phyloP scores from a whole-genome alignment of 2,888 invertebrate genomes.

The Sturmia bella region DNA sequence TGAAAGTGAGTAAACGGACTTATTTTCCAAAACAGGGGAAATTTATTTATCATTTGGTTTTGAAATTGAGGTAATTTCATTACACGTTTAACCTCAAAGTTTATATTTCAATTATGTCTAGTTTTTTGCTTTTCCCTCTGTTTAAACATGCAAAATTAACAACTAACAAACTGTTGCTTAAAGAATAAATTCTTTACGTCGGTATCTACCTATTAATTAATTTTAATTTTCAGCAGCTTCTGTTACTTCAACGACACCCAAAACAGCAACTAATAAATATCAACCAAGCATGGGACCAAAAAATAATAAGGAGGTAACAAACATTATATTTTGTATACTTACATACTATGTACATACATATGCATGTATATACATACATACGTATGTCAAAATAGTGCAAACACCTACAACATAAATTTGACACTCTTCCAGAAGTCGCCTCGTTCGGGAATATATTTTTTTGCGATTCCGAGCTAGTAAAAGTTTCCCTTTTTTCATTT shows the following conservation, averaged over 20 bases:
- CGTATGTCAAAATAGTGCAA: too few species aligned
- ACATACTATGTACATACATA: too few species aligned
- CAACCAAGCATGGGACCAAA: background rate
- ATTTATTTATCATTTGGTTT: constrained; percentile 55
- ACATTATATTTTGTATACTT: too few species aligned
- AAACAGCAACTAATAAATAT: constrained; percentile 30
- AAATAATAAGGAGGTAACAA: background rate
- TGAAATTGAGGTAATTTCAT: constrained; percentile 67
- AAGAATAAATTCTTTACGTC: constrained; percentile 34
- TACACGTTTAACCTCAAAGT: constrained; percentile 70
- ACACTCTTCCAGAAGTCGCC: too few species aligned
- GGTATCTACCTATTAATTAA: constrained; percentile 25
- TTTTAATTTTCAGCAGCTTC: constrained; percentile 50
- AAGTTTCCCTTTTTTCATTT: too few species aligned
- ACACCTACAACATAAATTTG: too few species aligned
- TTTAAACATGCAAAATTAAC: constrained; percentile 29
- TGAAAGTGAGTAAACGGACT: too few species aligned
- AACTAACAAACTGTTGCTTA: constrained; percentile 62
- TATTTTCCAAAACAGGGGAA: constrained; percentile 54
- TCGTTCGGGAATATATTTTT: too few species aligned
- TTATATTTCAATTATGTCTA: constrained; percentile 67
- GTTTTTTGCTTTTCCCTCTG: constrained; percentile 1
- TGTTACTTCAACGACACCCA: constrained; percentile 17
- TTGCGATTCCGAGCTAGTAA: too few species aligned
- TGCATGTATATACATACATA: too few species aligned